Base-by-base conservation (phyloP, 1,140 invertebrate genomes). In the Hyphantria cunea region DNA sequence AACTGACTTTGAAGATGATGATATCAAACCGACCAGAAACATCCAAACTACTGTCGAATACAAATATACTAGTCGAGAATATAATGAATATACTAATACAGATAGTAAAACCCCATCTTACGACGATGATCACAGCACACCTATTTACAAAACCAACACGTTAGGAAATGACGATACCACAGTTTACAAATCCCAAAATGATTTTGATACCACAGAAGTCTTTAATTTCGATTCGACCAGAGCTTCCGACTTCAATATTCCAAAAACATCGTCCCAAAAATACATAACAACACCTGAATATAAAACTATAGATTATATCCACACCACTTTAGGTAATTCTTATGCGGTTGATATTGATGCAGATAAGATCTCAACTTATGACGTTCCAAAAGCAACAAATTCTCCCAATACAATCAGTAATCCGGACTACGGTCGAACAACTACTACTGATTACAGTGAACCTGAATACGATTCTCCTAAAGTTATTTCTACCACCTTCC, bases 1-100 rank as follows among this genome's bases (percentile, higher is more conserved):
- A 32, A 77, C 75, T 0, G 80, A 82, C 15, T 90, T 86, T 66
- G 90, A 86, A 66, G 89, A 86, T 13, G 76, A 80, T 47, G 76
- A 74, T 47, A 64, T 62, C 10, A 83, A 70, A 66, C 75, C 73
- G 7, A 82, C 75, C 10, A 76, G 62, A 56, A 75, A 72, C 12
- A 72, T 70, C 10, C 66, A 74, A 63, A 81, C 76, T 6, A 76
- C 73, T 6, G 64, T 72, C 17, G 76, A 83, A 54, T 82, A 79
- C 64, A 82, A 81, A 72, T 85, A 74, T 66, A 70, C 70, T 9
- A 73, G 53, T 31, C 68, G 80, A 53, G 42, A 81, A 66, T 66
- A 72, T 72, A 74, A 64, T 34, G 73, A 74, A 12, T 80, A 72
- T 68, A 79, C 72, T 0, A 25, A 25, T 25, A 25, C 17, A 25